Percentiles rank a stretch among this genome's conserved stretches.
phyloP scores from a whole-genome alignment of 2,888 invertebrate species.

The Chrysolina oricalcia region DNA sequence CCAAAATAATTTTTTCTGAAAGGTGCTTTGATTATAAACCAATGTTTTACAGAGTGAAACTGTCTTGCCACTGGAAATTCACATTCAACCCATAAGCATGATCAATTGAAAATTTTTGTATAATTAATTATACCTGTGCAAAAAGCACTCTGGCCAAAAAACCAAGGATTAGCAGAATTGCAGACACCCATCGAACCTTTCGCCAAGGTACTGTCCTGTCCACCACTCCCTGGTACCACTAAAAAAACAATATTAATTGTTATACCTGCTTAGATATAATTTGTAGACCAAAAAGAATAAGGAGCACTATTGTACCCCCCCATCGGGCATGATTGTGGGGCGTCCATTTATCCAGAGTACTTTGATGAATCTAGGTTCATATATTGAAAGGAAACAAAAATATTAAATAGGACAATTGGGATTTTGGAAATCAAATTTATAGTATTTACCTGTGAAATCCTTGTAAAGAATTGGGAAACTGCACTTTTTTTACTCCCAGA shows the following conservation, averaged over 20 bases:
- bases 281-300: constrained; percentile 85
- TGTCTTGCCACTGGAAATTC: constrained; percentile 24
- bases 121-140: constrained; percentile 68
- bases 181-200: constrained; percentile 70
- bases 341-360: constrained; percentile 89
- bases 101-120: constrained; percentile 43
- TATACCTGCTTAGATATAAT: constrained; percentile 87
- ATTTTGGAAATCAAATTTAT: background rate
- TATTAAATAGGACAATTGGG: background rate
- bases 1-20: no score
- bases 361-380: constrained; percentile 80
- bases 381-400: constrained; percentile 31
- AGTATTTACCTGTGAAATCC: constrained; percentile 78
- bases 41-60: background rate
- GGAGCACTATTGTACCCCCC: constrained; percentile 81
- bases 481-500: constrained; percentile 76
- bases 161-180: constrained; percentile 68
- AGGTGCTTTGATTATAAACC: no score
- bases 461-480: constrained; percentile 79
- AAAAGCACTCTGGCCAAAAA: constrained; percentile 71
- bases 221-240: constrained; percentile 73
- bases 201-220: constrained; percentile 73
- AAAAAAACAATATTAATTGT: constrained; percentile 65
- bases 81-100: constrained; percentile 42
- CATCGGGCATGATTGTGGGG: constrained; percentile 88